phyloP scores from a whole-genome alignment of 2,113 vertebrate species.

The Megaleporinus macrocephalus region DNA sequence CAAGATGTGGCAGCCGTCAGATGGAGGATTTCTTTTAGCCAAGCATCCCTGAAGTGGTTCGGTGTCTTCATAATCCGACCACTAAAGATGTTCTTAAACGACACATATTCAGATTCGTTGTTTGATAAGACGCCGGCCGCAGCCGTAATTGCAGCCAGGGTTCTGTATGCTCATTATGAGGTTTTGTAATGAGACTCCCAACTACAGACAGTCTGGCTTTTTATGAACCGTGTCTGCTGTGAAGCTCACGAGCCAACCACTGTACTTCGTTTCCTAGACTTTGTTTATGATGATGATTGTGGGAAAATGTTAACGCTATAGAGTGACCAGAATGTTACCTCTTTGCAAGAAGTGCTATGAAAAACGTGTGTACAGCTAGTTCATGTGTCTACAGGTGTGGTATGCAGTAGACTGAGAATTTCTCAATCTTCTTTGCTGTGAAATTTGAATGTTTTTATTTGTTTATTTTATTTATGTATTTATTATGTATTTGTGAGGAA shows the following conservation, averaged over 20 bases:
- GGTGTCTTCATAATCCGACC: not conserved
- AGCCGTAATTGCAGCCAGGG: slow-evolving; percentile 15
- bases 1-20: slow-evolving; percentile 27
- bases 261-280: not conserved
- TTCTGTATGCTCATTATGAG: slow-evolving; percentile 38
- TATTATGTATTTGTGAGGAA: too few species aligned
- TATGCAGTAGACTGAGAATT: not conserved
- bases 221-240: slow-evolving; percentile 41
- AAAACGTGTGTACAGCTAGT: too few species aligned
- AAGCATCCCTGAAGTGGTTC: slow-evolving; percentile 7
- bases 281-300: slow-evolving; percentile 20
- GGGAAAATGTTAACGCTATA: slow-evolving; percentile 8
- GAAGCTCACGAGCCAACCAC: slow-evolving; percentile 26
- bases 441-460: too few species aligned
- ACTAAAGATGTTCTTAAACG: not conserved
- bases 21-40: not conserved
- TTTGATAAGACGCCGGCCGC: slow-evolving; percentile 28
- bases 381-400: not conserved
- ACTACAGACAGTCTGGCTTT: slow-evolving; percentile 15
- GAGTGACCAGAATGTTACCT: not conserved
- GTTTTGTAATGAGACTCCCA: slow-evolving; percentile 45
- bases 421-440: too few species aligned
- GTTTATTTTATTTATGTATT: too few species aligned
- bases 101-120: slow-evolving; percentile 31
- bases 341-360: not conserved